Base-by-base conservation (phyloP, 2,113 vertebrate species). In the Cyphomyrus plagiostoma region DNA sequence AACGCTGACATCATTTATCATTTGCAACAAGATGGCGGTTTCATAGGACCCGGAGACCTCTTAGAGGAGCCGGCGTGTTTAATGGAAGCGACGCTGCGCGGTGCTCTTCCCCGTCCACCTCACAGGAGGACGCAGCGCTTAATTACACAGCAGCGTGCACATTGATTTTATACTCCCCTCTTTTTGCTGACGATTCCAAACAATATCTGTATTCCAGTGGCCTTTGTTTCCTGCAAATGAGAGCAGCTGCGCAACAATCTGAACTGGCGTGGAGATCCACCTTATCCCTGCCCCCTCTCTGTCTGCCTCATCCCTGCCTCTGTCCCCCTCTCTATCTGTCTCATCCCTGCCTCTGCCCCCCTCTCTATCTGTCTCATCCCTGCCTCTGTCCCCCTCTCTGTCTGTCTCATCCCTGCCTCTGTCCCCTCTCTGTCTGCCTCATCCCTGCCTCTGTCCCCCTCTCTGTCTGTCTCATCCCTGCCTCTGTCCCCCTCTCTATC, bases 1-100 rank as follows among this genome's bases (percentile, higher is more conserved):
- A 53, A 87, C 48, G 30, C 85, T 87, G 85, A 87, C 85, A 87
- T 87, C 85, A 87, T 87, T 87, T 52, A 66, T 56, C 88, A 83
- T 83, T 53, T 89, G 88, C 70, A 26, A 52, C 88, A 89, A 83
- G 88, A 82, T 83, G 48, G 74, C 49, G 35, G 85, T 82, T 82
- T 82, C 50, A 53, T 42, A 56, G 88, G 74, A 74, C 88, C 88
- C 88, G 35, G 77, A 89, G 88, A n/a, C 74, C 74, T 82, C 74
- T 89, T 80, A 82, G 74, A 83, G 74, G 80, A 83, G 52, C 80
- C 45, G 52, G 87, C 53, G 23, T 62, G 58, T 58, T 88, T 88
- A 88, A 88, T 62, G 39, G 56, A 56, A 50, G 58, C 87, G 39
- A 45, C 87, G 58, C 62, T 17, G 77, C 35, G 87, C 42, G 53